Base-by-base conservation (phyloP, 1,140 invertebrate genomes). In the Diachasmimorpha longicaudata region DNA sequence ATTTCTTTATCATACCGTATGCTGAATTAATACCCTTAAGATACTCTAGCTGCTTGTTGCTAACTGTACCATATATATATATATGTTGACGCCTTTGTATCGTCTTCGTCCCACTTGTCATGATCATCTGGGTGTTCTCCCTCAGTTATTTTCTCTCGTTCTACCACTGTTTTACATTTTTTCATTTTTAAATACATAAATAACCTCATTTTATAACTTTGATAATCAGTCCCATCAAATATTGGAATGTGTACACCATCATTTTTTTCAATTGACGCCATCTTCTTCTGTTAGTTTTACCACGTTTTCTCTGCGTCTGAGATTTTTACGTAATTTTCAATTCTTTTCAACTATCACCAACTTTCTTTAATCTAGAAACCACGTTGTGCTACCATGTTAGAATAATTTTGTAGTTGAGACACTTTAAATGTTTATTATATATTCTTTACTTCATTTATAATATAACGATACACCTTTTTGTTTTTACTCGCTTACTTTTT, bases 1-100 rank as follows among this genome's bases (percentile, higher is more conserved):
- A 80, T 75, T 81, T 84, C 25, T 78, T 79, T 2, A 81, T 79
- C n/a, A 83, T 82, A 46, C 81, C 74, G 37, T 66, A 80, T 10
- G 81, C 78, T 36, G 79, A 74, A 37, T 79, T 74, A n/a, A 71
- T 21, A 10, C 80, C 70, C 0, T 72, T 74, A 1, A 84, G 68
- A 23, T 76, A 80, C 72, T 83, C 80, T 10, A 82, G 52, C 42
- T 85, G 80, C 48, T 79, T 78, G 68, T 83, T 81, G 25, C 75
- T 55, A n/a, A 82, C 79, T 25, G 75, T 72, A 76, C 79, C 72
- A 42, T 79, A 80, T 39, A 82, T 83, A 31, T 81, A 81, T n/a
- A n/a, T n/a, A n/a, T n/a, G 39, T 84, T 82, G 31, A 80, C 23
- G 78, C 77, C 77, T 79, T 80, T 19, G 79, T 25, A 72, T 82